These are phyloP conservation scores for Holotrichia oblita DNA, from an alignment of 1,140 invertebrate genomes.

Conservation along the genomic window DNA sequence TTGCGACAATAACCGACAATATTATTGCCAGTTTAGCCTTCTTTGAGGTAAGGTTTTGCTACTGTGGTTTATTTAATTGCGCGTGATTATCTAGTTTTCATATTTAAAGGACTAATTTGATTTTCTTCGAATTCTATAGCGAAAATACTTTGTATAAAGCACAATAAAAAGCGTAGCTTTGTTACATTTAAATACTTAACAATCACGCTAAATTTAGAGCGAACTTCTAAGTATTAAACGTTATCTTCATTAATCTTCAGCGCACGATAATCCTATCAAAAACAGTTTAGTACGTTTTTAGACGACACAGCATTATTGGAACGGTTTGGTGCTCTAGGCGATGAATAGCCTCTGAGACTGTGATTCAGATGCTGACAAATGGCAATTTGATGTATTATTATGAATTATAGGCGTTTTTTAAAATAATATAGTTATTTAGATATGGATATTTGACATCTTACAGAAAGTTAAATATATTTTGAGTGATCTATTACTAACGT, in stretches of 20 bases:
- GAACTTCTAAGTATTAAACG: not conserved
- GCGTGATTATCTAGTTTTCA: not conserved
- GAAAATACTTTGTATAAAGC: not conserved
- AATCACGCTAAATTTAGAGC: constrained; percentile 1
- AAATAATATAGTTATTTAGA: no score
- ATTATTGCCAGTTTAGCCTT: not conserved
- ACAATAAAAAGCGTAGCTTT: not conserved
- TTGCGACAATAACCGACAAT: not conserved
- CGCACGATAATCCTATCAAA: constrained; percentile 12
- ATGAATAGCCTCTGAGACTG: no score
- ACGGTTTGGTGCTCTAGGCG: not conserved
- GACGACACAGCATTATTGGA: not conserved
- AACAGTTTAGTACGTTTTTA: not conserved
- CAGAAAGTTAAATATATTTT: no score
- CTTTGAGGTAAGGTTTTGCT: not conserved
- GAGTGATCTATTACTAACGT: no score
- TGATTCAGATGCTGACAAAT: no score
- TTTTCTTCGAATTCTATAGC: constrained; percentile 12
- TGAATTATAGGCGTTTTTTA: no score
- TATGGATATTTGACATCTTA: no score
- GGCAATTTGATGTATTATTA: no score
- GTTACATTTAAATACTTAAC: not conserved
- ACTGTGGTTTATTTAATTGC: not conserved
- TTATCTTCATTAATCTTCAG: constrained; percentile 18
- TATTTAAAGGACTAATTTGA: not conserved